Evolutionary conservation across 2,797 vertebrate genomes (phyloP), one percentile per base, ranked within the genome.

Genomic region (Galaxias olidus): DNA sequence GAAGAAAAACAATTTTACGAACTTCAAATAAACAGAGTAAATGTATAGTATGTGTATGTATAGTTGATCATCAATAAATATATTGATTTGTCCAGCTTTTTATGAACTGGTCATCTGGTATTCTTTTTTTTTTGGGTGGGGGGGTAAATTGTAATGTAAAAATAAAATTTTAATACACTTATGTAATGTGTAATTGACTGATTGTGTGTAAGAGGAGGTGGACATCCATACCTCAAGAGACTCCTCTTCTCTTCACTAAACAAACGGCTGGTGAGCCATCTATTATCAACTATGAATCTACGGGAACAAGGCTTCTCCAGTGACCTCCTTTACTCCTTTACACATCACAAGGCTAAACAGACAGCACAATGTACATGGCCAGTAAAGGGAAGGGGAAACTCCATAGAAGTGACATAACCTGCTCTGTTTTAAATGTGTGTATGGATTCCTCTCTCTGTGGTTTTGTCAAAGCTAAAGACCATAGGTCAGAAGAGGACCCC

Each of bases 381-480:
- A 13, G 12, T 42, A 43, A 30, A 69, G 20, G 42, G 66, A 58
- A 73, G 49, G 69, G 61, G 74, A 18, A 44, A 77, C 53, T 41
- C 53, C 45, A 10, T 30, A 13, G 41, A 56, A 56, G 53, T 56
- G 53, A 56, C 53, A 78, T 66, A 20, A 51, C 66, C 68, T 66
- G 49, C 66, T 82, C 69, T 68, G 69, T 74, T 81, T 72, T 45
- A 65, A 68, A 67, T 51, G 20, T 60, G 19, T 11, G 76, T 75
- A 79, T 76, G 78, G 78, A 73, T 72, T 80, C 73, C 66, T 75
- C 73, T 76, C 75, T 71, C 40, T n/a, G 41, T 14, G 55, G 74
- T 77, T 83, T 85, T 87, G 82, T 88, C 73, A 70, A 75, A 75
- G 65, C 59, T 59, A 63, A 30, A 30, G 30, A 65, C 74, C 69